phyloP scores from a whole-genome alignment of 2,888 invertebrate species.

The Zhengitettix transpicula region DNA sequence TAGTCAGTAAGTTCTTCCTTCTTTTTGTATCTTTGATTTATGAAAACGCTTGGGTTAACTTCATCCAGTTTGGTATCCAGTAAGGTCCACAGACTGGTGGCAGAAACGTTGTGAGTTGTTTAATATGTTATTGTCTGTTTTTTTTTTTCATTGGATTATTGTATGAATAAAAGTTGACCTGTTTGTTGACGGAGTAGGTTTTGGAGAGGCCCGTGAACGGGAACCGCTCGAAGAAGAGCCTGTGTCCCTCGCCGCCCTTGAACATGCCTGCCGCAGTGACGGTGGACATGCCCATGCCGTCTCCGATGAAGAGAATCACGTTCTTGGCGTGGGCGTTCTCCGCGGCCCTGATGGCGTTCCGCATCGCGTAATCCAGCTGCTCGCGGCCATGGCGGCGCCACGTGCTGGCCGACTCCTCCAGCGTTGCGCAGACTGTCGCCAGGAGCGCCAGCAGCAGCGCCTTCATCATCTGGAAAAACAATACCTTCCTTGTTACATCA shows the following conservation, averaged over 20 bases:
- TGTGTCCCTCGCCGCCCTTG: slow-evolving; percentile 36
- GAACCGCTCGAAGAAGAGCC: slow-evolving; percentile 39
- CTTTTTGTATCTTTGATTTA: too few relatives aligned
- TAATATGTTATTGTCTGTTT: too few relatives aligned
- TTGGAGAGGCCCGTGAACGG: slow-evolving; percentile 42
- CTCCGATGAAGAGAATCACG: slow-evolving; percentile 46
- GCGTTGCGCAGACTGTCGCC: background rate
- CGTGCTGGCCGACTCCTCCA: background rate
- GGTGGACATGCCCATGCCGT: slow-evolving; percentile 49
- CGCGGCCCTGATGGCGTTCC: background rate
- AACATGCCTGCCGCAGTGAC: slow-evolving; percentile 45
- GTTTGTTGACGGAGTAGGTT: slow-evolving; percentile 53
- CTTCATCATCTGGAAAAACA: too few relatives aligned
- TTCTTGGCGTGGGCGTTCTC: slow-evolving; percentile 34
- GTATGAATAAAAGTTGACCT: slow-evolving; percentile 18
- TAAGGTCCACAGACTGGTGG: too few relatives aligned
- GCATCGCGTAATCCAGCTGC: background rate
- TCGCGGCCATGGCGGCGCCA: background rate
- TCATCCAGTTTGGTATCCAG: too few relatives aligned
- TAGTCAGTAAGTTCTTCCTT: too few relatives aligned
- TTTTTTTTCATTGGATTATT: too few relatives aligned
- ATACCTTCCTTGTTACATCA: too few relatives aligned
- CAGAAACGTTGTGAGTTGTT: too few relatives aligned
- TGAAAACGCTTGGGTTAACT: too few relatives aligned
- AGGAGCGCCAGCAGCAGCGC: background rate